These are phyloP conservation scores for Hydropsyche betteni DNA, from an alignment of 2,888 invertebrate species.

Conservation along the genomic window DNA sequence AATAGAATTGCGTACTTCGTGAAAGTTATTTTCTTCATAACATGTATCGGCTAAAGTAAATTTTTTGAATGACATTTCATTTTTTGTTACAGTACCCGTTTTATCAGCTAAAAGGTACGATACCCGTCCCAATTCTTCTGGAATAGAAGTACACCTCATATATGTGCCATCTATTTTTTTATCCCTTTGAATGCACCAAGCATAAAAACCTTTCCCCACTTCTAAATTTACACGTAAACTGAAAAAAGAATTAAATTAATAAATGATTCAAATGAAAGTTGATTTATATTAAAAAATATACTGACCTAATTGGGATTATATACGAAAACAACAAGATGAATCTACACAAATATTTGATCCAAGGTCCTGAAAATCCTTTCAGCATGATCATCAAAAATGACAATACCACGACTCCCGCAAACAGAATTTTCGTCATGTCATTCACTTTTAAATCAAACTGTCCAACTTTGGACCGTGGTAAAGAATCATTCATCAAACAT, in stretches of 20 bases:
- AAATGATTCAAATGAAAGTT: conserved; percentile 35
- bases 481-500: conserved; percentile 98
- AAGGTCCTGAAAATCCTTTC: conserved; percentile 95
- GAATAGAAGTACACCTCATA: conserved; percentile 96
- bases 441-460: conserved; percentile 96
- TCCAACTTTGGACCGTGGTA: conserved; percentile 95
- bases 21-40: conserved; percentile 86
- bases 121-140: conserved; percentile 96
- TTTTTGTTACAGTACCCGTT: conserved; percentile 98
- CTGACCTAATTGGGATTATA: conserved; percentile 95
- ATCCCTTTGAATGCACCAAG: conserved; percentile 96
- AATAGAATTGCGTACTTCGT: conserved; percentile 69
- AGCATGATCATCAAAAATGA: conserved; percentile 95
- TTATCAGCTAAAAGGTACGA: conserved; percentile 98
- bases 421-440: conserved; percentile 93
- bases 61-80: conserved; percentile 98
- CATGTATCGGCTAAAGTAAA: conserved; percentile 94
- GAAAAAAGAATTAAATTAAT: conserved; percentile 52
- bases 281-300: conserved; percentile 32
- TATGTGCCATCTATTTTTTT: conserved; percentile 92
- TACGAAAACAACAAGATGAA: conserved; percentile 98
- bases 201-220: conserved; percentile 98
- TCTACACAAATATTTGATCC: conserved; percentile 96
- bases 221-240: conserved; percentile 98
- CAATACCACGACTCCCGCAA: conserved; percentile 87